Conservation (phyloP, 2,797 vertebrate genomes). For the Clarias pachynema region DNA sequence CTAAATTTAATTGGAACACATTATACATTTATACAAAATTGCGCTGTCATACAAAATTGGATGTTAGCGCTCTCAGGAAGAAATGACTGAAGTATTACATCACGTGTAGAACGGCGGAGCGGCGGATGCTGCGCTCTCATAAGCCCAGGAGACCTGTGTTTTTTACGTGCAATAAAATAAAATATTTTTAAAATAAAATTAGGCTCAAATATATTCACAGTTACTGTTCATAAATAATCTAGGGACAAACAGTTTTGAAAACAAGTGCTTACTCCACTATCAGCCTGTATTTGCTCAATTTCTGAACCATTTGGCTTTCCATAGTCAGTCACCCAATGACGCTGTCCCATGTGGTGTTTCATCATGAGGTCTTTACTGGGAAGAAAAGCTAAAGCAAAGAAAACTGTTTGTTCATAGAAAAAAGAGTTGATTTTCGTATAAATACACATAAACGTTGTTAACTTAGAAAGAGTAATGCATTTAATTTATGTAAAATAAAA, state of each 20-base stretch:
- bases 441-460: neutral
- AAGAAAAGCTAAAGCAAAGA: neutral
- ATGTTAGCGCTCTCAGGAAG: neutral
- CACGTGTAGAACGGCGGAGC: neutral
- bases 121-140: neutral
- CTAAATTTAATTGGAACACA: neutral
- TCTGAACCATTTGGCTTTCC: neutral
- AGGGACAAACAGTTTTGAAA: neutral
- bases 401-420: neutral
- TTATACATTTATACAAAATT: neutral
- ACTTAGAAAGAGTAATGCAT: neutral
- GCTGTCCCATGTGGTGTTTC: conserved; percentile 16
- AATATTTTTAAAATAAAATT: neutral
- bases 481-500: neutral
- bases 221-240: neutral
- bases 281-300: neutral
- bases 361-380: neutral
- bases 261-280: neutral
- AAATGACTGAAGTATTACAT: neutral
- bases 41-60: no score
- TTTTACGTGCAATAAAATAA: no score
- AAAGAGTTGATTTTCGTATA: neutral
- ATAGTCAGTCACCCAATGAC: neutral
- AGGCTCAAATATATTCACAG: neutral
- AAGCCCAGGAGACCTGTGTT: no score